Percentiles rank a stretch among this genome's conserved stretches.
These are phyloP conservation scores for Dilophus febrilis DNA, from an alignment of 2,888 invertebrate species.

Conservation along the genomic window DNA sequence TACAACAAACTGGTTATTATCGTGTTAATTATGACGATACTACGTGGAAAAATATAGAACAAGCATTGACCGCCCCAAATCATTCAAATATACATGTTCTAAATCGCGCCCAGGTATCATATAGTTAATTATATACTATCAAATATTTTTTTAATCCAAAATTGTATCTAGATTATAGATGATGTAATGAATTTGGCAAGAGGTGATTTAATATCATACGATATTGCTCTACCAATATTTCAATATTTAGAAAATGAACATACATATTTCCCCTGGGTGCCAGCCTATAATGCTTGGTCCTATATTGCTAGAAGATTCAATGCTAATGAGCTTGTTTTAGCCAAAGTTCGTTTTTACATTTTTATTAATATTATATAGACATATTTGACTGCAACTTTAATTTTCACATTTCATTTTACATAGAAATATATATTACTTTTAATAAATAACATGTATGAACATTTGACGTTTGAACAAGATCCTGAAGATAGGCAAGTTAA, in stretches of 20 bases:
- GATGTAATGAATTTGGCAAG: conserved; percentile 63
- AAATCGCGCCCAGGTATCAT: conserved; percentile 56
- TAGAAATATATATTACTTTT: background rate
- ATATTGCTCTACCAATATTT: conserved; percentile 42
- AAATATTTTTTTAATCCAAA: too few species aligned
- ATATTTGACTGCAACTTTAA: too few species aligned
- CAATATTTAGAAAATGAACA: conserved; percentile 50
- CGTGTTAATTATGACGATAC: conserved; percentile 45
- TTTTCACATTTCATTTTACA: too few species aligned
- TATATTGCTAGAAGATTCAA: conserved; percentile 2
- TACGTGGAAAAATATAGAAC: conserved; percentile 36
- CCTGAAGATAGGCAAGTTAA: conserved; percentile 34
- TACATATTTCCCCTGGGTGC: conserved; percentile 63
- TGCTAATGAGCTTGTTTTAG: background rate
- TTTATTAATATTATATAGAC: too few species aligned
- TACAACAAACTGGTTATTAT: conserved; percentile 42
- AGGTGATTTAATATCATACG: conserved; percentile 41
- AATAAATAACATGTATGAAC: conserved; percentile 8
- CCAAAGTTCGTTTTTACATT: conserved; percentile 7
- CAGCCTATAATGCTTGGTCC: conserved; percentile 35
- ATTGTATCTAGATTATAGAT: conserved; percentile 41
- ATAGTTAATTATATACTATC: too few species aligned
- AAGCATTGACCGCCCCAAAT: conserved; percentile 29
- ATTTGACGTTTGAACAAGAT: conserved; percentile 32
- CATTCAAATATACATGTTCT: conserved; percentile 38